Percentiles rank a stretch among this genome's conserved stretches.
These are phyloP conservation scores for Seira sanloemensis DNA, from an alignment of 2,888 invertebrate genomes.

Conservation along the genomic window DNA sequence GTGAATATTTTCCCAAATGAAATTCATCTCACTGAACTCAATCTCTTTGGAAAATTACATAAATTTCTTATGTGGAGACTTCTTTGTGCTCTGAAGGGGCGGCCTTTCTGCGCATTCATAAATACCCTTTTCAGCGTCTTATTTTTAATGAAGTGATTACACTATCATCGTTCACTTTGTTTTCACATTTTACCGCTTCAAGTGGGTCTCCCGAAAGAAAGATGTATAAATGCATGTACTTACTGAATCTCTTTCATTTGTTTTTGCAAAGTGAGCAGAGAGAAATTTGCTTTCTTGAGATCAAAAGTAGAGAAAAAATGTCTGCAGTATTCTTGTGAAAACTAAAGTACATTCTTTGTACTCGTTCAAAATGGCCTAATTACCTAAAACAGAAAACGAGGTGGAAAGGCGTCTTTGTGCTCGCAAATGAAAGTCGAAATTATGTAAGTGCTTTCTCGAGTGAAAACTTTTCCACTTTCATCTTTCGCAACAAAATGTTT, in stretches of 20 bases:
- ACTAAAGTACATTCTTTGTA: too few relatives aligned
- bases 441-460: too few relatives aligned
- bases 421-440: background rate
- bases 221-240: background rate
- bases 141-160: constrained; percentile 28
- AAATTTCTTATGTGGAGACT: background rate
- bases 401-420: background rate
- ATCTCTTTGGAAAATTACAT: background rate
- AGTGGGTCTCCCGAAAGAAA: background rate
- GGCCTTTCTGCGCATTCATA: background rate
- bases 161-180: constrained; percentile 7
- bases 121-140: background rate
- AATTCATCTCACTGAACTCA: too few relatives aligned
- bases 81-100: too few relatives aligned
- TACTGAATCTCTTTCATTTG: background rate
- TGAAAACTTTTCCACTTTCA: too few relatives aligned
- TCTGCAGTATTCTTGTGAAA: background rate
- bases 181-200: background rate
- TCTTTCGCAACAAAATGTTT: too few relatives aligned
- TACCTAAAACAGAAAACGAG: background rate
- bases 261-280: background rate
- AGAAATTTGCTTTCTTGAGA: background rate
- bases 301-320: background rate
- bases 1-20: too few relatives aligned
- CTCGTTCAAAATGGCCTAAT: background rate